Evolutionary conservation across 2,888 invertebrate species (phyloP), one percentile per base, ranked within the genome.

Genomic region (Drosophila nigricruria): DNA sequence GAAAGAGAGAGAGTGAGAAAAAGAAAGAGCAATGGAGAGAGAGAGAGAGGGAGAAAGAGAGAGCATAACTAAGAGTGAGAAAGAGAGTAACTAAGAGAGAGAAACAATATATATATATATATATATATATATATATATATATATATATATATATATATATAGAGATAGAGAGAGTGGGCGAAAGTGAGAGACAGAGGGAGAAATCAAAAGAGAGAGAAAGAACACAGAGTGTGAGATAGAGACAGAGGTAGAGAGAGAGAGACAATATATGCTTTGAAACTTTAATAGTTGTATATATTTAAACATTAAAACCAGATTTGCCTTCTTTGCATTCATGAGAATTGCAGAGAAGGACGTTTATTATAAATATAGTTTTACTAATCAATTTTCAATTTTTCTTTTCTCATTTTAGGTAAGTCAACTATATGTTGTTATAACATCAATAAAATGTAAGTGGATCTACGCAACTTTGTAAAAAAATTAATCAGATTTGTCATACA

Each of bases 391-490:
- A n/a, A 1, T 4, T 23, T 20, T 36, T 62, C 14, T 50, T 2
- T 14, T 73, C 43, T 78, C 58, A 27, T 82, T 82, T 52, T 56
- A 82, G 81, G 81, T 81, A 76, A 81, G 81, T 82, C 20, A 58
- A 16, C 20, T 32, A 23, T 53, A 42, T 43, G 9, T 27, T 25
- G 10, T 3, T 8, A 16, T 18, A 2, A 0, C 2, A 3, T 12
- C 0, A 0, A 23, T 34, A 3, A 34, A 30, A 23, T 32, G 70
- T 65, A 72, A 72, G 70, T 64, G 18, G 5, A 18, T n/a, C 30
- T 6, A 30, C 2, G 25, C 3, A 47, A 2, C 10, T 12, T n/a
- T 2, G 5, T 49, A n/a, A 27, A 5, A 5, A 18, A 49, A 18
- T 25, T 36, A 10, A 34, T 34, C 18, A 12, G 16, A n/a, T 18